These are phyloP conservation scores for Enteromius unitaeniatus DNA, from an alignment of 2,797 vertebrate genomes.

Conservation along the genomic window DNA sequence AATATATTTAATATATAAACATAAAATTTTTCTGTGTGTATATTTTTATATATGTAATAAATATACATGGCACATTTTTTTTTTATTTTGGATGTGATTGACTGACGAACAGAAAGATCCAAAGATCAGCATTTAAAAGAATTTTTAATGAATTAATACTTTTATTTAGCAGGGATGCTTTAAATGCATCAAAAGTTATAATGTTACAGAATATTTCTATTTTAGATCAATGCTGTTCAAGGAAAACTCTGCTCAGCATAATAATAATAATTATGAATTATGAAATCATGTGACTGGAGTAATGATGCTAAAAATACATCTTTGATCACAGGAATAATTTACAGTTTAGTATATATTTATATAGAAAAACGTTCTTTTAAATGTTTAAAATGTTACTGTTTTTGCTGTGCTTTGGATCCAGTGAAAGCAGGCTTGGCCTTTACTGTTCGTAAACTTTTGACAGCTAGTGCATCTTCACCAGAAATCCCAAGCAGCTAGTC, in stretches of 20 bases:
- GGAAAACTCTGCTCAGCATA: too few species aligned
- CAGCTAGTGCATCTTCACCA: background rate
- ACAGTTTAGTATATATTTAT: background rate
- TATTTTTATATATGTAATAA: too few species aligned
- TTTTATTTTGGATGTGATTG: background rate
- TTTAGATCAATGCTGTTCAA: too few species aligned
- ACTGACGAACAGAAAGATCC: too few species aligned
- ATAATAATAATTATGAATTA: background rate
- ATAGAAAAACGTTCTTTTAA: background rate
- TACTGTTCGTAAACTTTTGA: background rate
- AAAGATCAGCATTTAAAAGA: too few species aligned
- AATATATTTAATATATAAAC: too few species aligned
- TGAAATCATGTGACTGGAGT: background rate
- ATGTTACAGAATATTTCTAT: too few species aligned
- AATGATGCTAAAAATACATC: background rate
- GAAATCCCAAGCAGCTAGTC: background rate
- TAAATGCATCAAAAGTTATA: background rate
- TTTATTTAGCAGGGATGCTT: too few species aligned
- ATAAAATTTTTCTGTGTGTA: too few species aligned
- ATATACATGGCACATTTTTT: too few species aligned
- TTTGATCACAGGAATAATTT: background rate
- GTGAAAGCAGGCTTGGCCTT: background rate
- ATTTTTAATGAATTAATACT: too few species aligned
- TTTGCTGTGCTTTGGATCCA: background rate
- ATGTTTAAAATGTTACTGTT: background rate